Base-by-base conservation (phyloP, 1,140 invertebrate species). In the Matsumurasca onukii region DNA sequence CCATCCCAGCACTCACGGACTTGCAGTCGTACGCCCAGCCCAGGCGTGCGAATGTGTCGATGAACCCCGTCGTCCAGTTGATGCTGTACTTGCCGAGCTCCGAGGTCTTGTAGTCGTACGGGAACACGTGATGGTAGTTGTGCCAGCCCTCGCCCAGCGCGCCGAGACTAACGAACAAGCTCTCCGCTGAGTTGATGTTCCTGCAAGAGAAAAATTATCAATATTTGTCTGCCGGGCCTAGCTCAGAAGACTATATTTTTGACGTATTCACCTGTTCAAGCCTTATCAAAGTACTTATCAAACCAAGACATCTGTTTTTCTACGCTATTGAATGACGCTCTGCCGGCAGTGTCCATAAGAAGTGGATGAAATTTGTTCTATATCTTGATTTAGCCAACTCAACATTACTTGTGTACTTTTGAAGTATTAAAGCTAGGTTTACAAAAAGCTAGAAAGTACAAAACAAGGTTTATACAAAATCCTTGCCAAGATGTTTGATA, bases 61-160 rank as follows among this genome's bases (percentile, higher is more conserved):
- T 91, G 70, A 92, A 89, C 0, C 74, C 83, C 0, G 90, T 91
- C 0, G 88, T 90, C 0, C 88, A 73, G 73, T 93, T 92, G 49
- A 86, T 81, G 9, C 77, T 79, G 64, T 86, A 86, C 51, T 84
- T 79, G 0, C 90, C 90, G 1, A 92, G 80, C 74, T 98, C 95
- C 1, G 90, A 89, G 0, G 92, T 92, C 73, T 90, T 88, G 77
- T 96, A 95, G 77, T 98, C 95, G 85, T 89, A 92, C 0, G 94
- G 94, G 67, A 88, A 88, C 0, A 93, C 92, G 77, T 98, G 96
- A 77, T 98, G 95, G 80, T 94, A 98, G 80, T 97, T 98, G 78
- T 97, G 95, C 89, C 93, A 96, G 25, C 94, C 94, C 79, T 94
- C 91, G 0, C 92, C 91, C 13, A 91, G 76, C 0, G 91, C 86